Base-by-base conservation (phyloP, 2,113 vertebrate species). In the Chlamydotis undulata region DNA sequence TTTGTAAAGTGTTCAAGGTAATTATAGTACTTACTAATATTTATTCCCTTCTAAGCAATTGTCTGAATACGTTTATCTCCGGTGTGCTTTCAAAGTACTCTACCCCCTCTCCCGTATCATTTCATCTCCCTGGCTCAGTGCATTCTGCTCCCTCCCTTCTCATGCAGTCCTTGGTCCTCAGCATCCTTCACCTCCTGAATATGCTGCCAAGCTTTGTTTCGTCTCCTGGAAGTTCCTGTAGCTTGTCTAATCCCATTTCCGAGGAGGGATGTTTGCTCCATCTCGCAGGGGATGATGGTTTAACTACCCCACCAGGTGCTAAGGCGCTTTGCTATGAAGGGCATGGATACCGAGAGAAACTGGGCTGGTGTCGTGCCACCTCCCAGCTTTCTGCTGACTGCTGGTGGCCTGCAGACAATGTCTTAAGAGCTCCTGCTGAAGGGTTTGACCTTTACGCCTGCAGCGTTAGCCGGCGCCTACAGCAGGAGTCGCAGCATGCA, bases 21-120 rank as follows among this genome's bases (percentile, higher is more conserved):
- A 96, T 96, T 97, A 93, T 65, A 96, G 92, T 91, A 87, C 90
- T 95, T 96, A 89, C 73, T 91, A 95, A 79, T 94, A 92, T 95
- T 95, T 97, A 94, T 95, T 95, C 87, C 7, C 14, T 95, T 89
- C 87, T 73, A 79, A 92, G 83, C 83, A 94, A 50, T 95, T 95
- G 92, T 61, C 92, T 84, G 88, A 89, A 50, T 57, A 61, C n/a
- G 0, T 94, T 95, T 92, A 91, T 89, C 89, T 96, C 92, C 2
- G 5, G 39, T 87, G 79, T 82, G 84, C 91, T 96, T 90, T 84
- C 73, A 47, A 11, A 89, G 77, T 75, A 70, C 90, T 92, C 92
- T 91, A 71, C 91, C 81, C 83, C 53, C 24, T 93, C 77, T 84
- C 89, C 80, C 2, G 0, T 87, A 81, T 90, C 67, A 52, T 56